Conservation (phyloP, 2,888 invertebrate genomes). For the Hydrotaea diabolus region DNA sequence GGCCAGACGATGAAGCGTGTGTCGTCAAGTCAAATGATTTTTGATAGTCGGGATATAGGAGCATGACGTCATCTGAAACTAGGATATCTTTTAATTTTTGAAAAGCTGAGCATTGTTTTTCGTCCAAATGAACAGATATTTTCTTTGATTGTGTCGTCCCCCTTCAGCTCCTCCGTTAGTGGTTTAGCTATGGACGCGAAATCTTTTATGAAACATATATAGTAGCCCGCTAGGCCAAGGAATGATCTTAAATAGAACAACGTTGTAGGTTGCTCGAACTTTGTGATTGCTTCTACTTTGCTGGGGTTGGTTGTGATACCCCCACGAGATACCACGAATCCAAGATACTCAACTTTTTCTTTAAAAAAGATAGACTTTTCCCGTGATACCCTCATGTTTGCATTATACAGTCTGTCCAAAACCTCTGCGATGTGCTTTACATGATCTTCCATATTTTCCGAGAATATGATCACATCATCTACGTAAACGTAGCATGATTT, state of each 20-base stretch:
- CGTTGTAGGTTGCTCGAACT: too few species aligned
- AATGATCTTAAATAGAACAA: not conserved
- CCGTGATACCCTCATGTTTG: too few species aligned
- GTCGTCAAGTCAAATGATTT: not conserved
- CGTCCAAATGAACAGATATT: not conserved
- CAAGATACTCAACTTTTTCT: too few species aligned
- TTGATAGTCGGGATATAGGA: not conserved
- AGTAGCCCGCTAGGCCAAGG: not conserved
- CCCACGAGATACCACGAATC: not conserved
- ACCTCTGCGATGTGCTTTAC: too few species aligned
- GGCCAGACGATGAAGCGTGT: not conserved
- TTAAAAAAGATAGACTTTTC: too few species aligned
- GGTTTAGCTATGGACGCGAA: not conserved
- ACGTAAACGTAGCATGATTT: too few species aligned
- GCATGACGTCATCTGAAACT: not conserved
- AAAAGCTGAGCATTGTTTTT: too few species aligned
- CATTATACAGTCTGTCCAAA: too few species aligned
- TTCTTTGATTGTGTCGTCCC: not conserved
- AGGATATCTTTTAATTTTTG: not conserved
- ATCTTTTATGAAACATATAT: not conserved
- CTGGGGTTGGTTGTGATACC: not conserved
- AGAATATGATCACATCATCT: too few species aligned
- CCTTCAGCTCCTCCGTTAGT: not conserved
- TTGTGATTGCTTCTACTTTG: not conserved
- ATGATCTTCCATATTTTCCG: too few species aligned